phyloP scores from a whole-genome alignment of 2,797 vertebrate species.

The Chloroceryle amazona region DNA sequence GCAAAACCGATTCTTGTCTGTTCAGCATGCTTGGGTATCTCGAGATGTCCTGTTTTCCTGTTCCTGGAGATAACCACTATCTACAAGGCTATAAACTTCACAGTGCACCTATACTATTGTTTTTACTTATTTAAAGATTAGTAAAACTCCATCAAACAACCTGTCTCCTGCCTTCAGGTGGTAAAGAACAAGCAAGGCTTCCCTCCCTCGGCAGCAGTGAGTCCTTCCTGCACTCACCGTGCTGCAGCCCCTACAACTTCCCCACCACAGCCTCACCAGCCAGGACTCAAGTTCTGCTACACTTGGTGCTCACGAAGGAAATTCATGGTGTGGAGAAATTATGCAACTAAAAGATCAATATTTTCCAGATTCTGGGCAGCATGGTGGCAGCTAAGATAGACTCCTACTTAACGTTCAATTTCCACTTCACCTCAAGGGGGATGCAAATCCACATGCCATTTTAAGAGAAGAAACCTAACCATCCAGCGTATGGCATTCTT shows the following conservation, averaged over 20 bases:
- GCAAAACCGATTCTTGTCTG: too few relatives aligned
- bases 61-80: too few relatives aligned
- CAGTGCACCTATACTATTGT: too few relatives aligned
- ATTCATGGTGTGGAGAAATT: neutral
- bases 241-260: neutral
- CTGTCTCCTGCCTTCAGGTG: too few relatives aligned
- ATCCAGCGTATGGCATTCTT: neutral
- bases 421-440: neutral
- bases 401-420: neutral
- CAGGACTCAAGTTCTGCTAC: neutral
- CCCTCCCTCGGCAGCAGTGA: neutral
- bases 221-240: neutral
- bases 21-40: too few relatives aligned
- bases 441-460: neutral
- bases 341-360: neutral
- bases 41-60: too few relatives aligned
- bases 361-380: neutral
- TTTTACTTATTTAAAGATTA: too few relatives aligned
- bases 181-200: neutral
- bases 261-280: neutral
- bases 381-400: neutral
- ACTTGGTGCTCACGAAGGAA: neutral
- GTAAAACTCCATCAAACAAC: too few relatives aligned
- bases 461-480: neutral
- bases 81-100: too few relatives aligned